These are phyloP conservation scores for Tetragonula clypearis DNA, from an alignment of 1,140 invertebrate species.

Conservation along the genomic window DNA sequence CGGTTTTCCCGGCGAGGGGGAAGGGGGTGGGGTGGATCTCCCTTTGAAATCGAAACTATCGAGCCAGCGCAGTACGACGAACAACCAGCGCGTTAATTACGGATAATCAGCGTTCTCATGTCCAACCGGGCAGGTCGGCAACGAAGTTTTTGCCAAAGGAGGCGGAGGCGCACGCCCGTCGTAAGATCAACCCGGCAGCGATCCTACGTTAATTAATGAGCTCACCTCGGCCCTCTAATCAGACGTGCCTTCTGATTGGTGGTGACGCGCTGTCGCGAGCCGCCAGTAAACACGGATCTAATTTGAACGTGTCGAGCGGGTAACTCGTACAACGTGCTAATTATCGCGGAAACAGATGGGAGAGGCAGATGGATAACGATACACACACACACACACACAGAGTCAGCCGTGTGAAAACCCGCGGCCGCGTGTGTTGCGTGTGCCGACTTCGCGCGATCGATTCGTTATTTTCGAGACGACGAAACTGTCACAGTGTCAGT, in stretches of 20 bases:
- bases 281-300: conserved; percentile 72
- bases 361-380: neutral
- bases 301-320: conserved; percentile 65
- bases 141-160: conserved; percentile 65
- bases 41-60: conserved; percentile 14
- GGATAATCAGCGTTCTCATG: conserved; percentile 63
- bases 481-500: no score
- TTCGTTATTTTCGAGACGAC: no score
- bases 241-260: conserved; percentile 76
- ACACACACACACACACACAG: neutral
- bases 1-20: neutral
- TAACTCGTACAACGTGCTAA: conserved; percentile 62
- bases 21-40: neutral
- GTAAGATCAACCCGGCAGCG: conserved; percentile 64
- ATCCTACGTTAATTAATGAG: conserved; percentile 73
- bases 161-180: neutral
- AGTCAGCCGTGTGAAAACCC: neutral
- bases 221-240: conserved; percentile 75
- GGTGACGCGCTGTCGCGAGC: conserved; percentile 54
- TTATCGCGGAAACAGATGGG: conserved; percentile 52
- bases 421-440: no score
- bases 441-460: no score
- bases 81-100: conserved; percentile 49
- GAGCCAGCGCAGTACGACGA: neutral
- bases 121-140: conserved; percentile 32